Percentiles rank a stretch among this genome's conserved stretches.
These are phyloP conservation scores for Tonatia bakeri DNA, from an alignment of 2,113 vertebrate genomes.

Conservation along the genomic window DNA sequence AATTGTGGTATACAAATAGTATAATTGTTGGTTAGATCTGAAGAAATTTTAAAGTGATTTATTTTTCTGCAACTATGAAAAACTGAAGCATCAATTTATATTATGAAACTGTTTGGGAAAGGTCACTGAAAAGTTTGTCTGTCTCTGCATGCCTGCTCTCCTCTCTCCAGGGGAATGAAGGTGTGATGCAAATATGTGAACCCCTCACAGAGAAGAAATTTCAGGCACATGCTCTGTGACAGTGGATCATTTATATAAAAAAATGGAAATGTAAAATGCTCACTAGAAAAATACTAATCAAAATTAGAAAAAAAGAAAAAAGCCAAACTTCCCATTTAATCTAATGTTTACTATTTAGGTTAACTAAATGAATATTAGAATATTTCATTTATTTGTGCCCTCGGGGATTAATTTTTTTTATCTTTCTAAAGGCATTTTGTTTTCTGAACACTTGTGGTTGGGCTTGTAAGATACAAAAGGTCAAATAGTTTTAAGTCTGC, in stretches of 20 bases:
- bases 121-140: neutral
- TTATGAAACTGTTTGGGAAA: neutral
- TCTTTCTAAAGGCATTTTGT: neutral
- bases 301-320: neutral
- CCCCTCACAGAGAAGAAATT: neutral
- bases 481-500: neutral
- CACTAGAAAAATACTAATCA: neutral
- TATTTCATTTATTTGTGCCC: neutral
- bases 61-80: neutral
- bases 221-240: neutral
- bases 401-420: neutral
- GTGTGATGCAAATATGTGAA: neutral
- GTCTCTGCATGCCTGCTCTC: neutral
- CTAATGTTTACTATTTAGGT: neutral
- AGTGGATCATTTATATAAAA: neutral
- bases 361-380: neutral
- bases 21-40: neutral
- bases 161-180: neutral
- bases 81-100: neutral
- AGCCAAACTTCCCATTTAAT: neutral
- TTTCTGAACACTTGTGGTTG: neutral
- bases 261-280: neutral
- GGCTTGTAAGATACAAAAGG: neutral
- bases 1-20: neutral
- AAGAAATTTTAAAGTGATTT: conserved; percentile 18